Percentiles rank a stretch among this genome's conserved stretches.
Evolutionary conservation across 1,140 invertebrate genomes (phyloP).

Genomic region (Drosophila setifemur): DNA sequence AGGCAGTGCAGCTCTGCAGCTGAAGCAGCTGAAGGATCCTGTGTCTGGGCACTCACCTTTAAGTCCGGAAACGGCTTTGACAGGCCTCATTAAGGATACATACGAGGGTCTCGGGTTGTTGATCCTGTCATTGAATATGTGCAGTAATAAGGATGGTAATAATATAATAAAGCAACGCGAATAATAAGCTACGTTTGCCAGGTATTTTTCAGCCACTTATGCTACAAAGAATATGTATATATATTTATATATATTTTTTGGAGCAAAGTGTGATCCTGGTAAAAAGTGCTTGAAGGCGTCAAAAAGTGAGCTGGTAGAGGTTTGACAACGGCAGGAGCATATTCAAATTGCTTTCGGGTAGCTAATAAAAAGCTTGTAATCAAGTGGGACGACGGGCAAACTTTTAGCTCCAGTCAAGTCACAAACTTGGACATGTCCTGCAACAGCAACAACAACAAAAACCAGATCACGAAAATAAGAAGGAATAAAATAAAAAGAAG

Average conservation of each 20-base stretch:
- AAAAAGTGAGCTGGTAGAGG: constrained; percentile 37
- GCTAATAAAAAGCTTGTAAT: constrained; percentile 78
- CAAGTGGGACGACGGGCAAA: constrained; percentile 50
- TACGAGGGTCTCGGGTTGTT: too few species aligned
- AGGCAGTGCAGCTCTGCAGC: constrained; percentile 3
- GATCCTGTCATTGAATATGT: too few species aligned
- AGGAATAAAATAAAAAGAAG: constrained; percentile 18
- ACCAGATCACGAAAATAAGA: constrained; percentile 14
- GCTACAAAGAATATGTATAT: constrained; percentile 41
- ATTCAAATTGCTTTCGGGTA: constrained; percentile 76
- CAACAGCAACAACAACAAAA: constrained; percentile 7
- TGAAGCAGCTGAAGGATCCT: not conserved
- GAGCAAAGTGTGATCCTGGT: not conserved
- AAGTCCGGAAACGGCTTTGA: not conserved
- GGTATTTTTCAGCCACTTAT: too few species aligned
- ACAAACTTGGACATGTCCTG: constrained; percentile 65
- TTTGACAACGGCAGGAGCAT: constrained; percentile 60
- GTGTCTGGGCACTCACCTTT: not conserved
- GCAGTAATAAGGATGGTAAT: not conserved
- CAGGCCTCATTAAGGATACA: constrained; percentile 1
- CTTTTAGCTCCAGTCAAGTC: constrained; percentile 59
- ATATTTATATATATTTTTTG: constrained; percentile 8
- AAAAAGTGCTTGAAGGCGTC: constrained; percentile 41
- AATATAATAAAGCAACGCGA: too few species aligned
- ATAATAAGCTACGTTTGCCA: too few species aligned